phyloP scores from a whole-genome alignment of 2,888 invertebrate genomes.

The Unio pictorum region DNA sequence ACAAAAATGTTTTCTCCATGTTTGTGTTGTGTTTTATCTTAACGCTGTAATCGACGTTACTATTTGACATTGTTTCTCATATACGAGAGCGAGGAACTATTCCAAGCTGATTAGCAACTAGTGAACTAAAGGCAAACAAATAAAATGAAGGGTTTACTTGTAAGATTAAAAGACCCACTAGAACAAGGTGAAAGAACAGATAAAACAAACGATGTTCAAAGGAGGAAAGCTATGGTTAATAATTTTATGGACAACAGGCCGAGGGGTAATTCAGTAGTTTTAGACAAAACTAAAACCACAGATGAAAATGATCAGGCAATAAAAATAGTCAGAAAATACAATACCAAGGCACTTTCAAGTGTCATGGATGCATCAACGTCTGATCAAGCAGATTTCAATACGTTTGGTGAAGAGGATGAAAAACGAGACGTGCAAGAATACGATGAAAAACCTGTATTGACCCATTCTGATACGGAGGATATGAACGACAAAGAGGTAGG shows the following conservation, averaged over 20 bases:
- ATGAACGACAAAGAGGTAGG: constrained; percentile 1
- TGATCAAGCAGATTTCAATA: background rate
- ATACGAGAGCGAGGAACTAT: no score
- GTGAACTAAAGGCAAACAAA: background rate
- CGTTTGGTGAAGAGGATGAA: background rate
- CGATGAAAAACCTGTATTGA: constrained; percentile 17
- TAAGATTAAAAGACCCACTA: constrained; percentile 12
- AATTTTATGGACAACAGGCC: constrained; percentile 6
- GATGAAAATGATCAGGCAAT: constrained; percentile 2
- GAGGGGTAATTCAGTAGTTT: constrained; percentile 2
- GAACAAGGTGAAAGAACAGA: constrained; percentile 1
- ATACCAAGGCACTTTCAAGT: no score
- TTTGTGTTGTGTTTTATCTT: no score
- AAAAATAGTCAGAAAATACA: background rate
- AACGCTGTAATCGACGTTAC: no score
- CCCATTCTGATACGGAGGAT: constrained; percentile 19
- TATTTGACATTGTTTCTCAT: no score
- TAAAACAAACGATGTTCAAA: background rate
- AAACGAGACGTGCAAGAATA: constrained; percentile 19
- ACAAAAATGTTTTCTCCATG: no score
- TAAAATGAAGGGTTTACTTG: constrained; percentile 26
- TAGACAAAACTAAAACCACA: constrained; percentile 6
- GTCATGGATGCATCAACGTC: no score
- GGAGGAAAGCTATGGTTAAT: constrained; percentile 2
- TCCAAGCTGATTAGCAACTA: no score